Percentiles rank a stretch among this genome's conserved stretches.
phyloP scores from a whole-genome alignment of 2,797 vertebrate genomes.

The Gallinago nigripennis region DNA sequence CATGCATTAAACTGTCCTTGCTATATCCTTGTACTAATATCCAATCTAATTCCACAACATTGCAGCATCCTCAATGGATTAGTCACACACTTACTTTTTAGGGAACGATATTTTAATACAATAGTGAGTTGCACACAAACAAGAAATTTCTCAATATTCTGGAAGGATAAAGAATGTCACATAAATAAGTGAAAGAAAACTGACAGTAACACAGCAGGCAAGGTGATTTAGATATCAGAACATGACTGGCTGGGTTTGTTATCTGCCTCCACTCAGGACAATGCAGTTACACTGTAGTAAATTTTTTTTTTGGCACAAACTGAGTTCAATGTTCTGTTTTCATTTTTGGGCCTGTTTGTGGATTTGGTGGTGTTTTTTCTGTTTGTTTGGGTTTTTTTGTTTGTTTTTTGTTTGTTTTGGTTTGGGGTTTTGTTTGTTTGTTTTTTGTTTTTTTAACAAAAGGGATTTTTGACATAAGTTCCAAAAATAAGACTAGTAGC shows the following conservation, averaged over 20 bases:
- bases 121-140: not conserved
- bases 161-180: not conserved
- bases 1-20: constrained; percentile 10
- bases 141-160: not conserved
- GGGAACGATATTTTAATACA: not conserved
- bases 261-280: not conserved
- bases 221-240: not conserved
- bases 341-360: not conserved
- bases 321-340: not conserved
- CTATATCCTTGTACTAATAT: not conserved
- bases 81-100: not conserved
- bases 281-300: not conserved
- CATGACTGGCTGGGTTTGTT: not conserved
- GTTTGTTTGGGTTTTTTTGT: not conserved
- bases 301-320: not conserved
- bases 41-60: not conserved
- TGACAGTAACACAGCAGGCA: not conserved
- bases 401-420: not conserved
- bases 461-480: not conserved
- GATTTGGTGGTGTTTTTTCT: not conserved
- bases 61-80: not conserved
- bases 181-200: not conserved
- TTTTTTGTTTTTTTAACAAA: not conserved
- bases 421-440: not conserved
- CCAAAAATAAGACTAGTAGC: not conserved